Base-by-base conservation (phyloP, 2,113 vertebrate genomes). In the Scytalopus superciliaris region DNA sequence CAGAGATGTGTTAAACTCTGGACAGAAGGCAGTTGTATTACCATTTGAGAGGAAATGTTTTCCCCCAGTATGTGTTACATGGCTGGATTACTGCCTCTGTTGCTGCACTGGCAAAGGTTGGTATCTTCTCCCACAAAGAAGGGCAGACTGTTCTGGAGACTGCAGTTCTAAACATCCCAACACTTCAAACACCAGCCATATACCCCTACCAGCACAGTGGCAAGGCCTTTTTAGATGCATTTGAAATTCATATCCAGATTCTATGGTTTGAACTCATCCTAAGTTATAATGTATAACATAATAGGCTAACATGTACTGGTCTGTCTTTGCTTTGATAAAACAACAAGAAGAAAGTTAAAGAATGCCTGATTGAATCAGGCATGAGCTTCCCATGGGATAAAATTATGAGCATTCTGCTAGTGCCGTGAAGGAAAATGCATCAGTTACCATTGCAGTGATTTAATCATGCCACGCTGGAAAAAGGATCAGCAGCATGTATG, bases 351-450 rank as follows among this genome's bases (percentile, higher is more conserved):
- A 76, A 86, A 82, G 68, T 94, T 92, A 83, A 89, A 83, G 89
- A 96, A 93, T 73, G 44, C 63, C 81, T 95, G 91, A 96, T 80
- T 96, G 92, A 97, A 97, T 93, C 85, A 94, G 84, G 70, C 87
- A 89, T 69, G 49, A 97, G 95, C 84, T 97, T 96, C 90, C 96
- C 86, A 74, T 22, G 31, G 77, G 69, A 93, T 67, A 95, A 97
- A 95, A 96, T 94, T 92, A 97, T 85, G 42, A 90, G 87, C 94
- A 93, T 97, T 97, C 96, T 89, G 87, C 87, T 78, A 53, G 93
- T 30, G 15, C 89, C 94, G 84, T 76, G 92, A 94, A 97, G 95
- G 87, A 90, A 97, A 97, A 97, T 31, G 60, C 67, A 96, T 93
- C 86, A 87, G 94, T 95, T 96, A 81, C 81, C 19, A 57, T n/a